Evolutionary conservation across 2,888 invertebrate genomes (phyloP), one percentile per base, ranked within the genome.

Genomic region (Chrysolina haemoptera): DNA sequence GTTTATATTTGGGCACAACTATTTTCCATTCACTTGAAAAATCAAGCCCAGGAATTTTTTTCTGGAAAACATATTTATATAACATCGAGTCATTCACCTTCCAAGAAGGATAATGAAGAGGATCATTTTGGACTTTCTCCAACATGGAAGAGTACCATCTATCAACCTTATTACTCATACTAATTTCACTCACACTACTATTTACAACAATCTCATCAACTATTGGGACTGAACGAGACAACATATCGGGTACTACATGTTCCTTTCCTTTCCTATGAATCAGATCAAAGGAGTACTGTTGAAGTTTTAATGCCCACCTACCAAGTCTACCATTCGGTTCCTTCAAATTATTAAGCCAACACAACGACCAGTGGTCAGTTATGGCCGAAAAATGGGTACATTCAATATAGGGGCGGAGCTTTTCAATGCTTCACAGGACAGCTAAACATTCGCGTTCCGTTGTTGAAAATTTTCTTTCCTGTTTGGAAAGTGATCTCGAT

Each of bases 271-370:
- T 77, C 10, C 78, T 69, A 59, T 79, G 78, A 18, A 78, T 55
- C 14, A 76, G 43, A 20, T 72, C 64, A 55, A 69, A 80, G 72
- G 62, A 46, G 46, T 73, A 80, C 1, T 59, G 72, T 70, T 79
- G 77, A 14, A 80, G 65, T 20, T 74, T 55, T n/a, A 79, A 27
- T 12, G 65, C 67, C 81, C 79, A 80, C 65, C 76, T 62, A 53
- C 70, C 79, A 11, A 78, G 53, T 10, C 79, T 64, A 20, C 79
- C 80, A 9, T 20, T 12, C 10, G 77, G 78, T 41, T 80, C 78
- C 46, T 76, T 78, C 12, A 78, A n/a, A 16, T 62, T 48, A 63
- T 77, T 48, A 11, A 78, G 53, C 79, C 79, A 80, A 22, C 75
- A 18, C 8, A 81, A 68, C 2, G 77, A 73, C 53, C 65, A 62